phyloP scores from a whole-genome alignment of 2,113 vertebrate genomes.

The Muntiacus reevesi region DNA sequence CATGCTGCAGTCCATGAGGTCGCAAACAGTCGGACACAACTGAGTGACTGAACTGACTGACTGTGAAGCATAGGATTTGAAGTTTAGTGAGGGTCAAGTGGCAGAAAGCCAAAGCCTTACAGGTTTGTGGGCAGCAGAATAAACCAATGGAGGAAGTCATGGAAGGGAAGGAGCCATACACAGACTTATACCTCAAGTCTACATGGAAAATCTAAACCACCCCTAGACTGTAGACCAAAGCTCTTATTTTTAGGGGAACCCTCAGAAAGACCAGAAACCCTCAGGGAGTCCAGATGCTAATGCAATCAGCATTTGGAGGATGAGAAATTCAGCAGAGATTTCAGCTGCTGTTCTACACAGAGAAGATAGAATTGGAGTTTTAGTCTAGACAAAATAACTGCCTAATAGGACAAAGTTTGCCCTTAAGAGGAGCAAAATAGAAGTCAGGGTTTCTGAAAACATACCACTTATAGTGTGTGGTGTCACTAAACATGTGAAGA shows the following conservation, averaged over 20 bases:
- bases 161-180: neutral
- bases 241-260: neutral
- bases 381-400: neutral
- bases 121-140: neutral
- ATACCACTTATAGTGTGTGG: neutral
- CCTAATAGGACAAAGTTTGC: neutral
- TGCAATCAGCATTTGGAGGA: neutral
- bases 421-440: neutral
- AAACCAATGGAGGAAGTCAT: neutral
- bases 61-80: neutral
- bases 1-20: neutral
- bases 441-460: neutral
- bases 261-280: neutral
- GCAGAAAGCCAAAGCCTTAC: neutral
- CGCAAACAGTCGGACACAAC: accelerated
- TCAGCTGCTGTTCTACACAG: neutral
- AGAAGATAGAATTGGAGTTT: neutral
- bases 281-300: neutral
- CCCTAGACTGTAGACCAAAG: neutral
- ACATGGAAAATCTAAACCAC: neutral
- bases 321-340: neutral
- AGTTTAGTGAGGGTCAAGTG: neutral
- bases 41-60: neutral
- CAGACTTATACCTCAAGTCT: neutral
- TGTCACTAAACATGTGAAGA: neutral